phyloP scores from a whole-genome alignment of 2,888 invertebrate species.

The Arctia plantaginis region DNA sequence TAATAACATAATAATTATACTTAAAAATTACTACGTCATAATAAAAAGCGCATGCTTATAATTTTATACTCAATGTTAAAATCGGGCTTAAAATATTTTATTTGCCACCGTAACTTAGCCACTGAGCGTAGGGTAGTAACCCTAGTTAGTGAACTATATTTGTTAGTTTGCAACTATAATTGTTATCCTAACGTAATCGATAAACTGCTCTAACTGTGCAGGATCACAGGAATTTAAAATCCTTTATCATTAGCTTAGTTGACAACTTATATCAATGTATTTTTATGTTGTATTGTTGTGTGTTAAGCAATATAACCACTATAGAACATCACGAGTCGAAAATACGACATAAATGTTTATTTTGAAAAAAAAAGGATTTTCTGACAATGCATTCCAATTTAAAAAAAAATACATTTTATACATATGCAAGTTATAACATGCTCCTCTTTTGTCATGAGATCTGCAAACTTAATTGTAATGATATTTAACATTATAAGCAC shows the following conservation, averaged over 20 bases:
- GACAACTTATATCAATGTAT: background rate
- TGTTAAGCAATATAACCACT: background rate
- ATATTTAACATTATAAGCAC: background rate
- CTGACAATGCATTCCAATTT: background rate
- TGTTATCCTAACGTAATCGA: background rate
- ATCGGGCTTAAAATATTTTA: background rate
- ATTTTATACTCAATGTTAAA: background rate
- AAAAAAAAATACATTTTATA: background rate
- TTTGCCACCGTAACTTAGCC: background rate
- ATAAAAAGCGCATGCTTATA: background rate
- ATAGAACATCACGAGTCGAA: background rate
- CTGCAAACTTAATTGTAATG: background rate
- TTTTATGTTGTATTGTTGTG: background rate
- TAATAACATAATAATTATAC: no score
- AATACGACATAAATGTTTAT: background rate
- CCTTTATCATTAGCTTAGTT: background rate
- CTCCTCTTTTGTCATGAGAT: background rate
- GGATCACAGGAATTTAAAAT: background rate
- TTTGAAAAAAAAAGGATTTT: background rate
- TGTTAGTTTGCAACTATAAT: background rate
- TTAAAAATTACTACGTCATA: no score
- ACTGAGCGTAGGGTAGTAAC: background rate
- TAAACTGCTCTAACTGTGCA: background rate
- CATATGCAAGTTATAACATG: background rate
- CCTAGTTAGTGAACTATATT: no score